Base-by-base conservation (phyloP, 2,888 invertebrate genomes). In the Dasysyrphus tricinctus region DNA sequence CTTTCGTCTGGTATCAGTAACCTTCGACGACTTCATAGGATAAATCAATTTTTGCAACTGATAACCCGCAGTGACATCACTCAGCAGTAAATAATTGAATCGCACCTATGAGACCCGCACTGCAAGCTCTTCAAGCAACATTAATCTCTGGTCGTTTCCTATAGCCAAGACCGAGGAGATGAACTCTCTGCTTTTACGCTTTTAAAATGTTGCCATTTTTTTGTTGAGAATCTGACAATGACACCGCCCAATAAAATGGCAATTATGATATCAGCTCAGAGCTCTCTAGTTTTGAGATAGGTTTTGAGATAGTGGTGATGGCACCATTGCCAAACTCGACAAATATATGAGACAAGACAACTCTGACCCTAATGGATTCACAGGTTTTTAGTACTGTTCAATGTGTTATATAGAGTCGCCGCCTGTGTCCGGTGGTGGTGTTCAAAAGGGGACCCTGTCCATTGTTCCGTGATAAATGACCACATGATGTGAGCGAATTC, bases 61-160 rank as follows among this genome's bases (percentile, higher is more conserved):
- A 86, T 86, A 86, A 86, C 81, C 85, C 77, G 61, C 73, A 56
- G 81, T 81, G 82, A 70, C 82, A 86, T 79, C 81, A 82, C 86
- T 86, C 81, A 78, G 86, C 74, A 73, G 86, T 82, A 86, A 86
- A 86, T 86, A 86, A 82, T 86, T 82, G 86, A 86, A 86, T 86
- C 86, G 78, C 86, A 86, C 86, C 86, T 75, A 78, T 56, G 19
- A 67, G 63, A 69, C 54, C 54, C 29, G 19, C 70, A 51, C 8
- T 39, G 51, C 73, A 70, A 59, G 39, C 61, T 59, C 54, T n/a
- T 49, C 61, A 11, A 59, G 37, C n/a, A 77, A 74, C 69, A 85
- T 85, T 77, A 80, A 80, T 85, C 85, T 80, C 57, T 34, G 56
- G 14, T 42, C 54, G 39, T 16, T 72, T 67, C 65, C 44, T n/a